Evolutionary conservation across 2,797 vertebrate genomes (phyloP).

Genomic region (Mionectes olivaceus): DNA sequence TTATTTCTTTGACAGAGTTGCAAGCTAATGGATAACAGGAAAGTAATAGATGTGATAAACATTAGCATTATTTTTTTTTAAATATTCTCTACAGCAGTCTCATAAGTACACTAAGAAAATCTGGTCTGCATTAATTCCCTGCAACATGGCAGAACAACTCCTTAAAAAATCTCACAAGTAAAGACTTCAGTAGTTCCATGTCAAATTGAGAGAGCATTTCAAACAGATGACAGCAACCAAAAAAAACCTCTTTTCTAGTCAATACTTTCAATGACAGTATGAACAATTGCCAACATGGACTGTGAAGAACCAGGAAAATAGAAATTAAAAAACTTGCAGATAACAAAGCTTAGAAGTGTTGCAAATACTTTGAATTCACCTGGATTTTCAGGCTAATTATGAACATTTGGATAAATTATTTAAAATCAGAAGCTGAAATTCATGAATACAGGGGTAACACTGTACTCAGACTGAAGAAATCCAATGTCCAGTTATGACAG

Average conservation of each 20-base stretch:
- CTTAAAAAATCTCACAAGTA: neutral
- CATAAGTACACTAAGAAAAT: neutral
- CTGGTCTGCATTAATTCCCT: constrained; percentile 40
- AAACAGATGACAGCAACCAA: neutral
- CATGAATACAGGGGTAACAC: neutral
- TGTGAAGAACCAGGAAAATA: neutral
- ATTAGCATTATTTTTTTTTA: neutral
- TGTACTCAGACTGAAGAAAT: neutral
- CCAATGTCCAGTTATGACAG: neutral
- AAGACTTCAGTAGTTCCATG: neutral
- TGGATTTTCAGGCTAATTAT: neutral
- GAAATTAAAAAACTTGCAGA: neutral
- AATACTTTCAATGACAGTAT: neutral
- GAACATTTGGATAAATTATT: neutral
- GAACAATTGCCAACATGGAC: neutral
- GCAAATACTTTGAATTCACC: neutral
- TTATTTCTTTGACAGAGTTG: constrained; percentile 59
- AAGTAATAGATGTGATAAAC: constrained; percentile 40
- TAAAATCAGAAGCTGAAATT: neutral
- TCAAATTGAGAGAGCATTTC: neutral
- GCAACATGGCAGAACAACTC: neutral
- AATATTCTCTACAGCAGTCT: neutral
- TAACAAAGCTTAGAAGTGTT: neutral
- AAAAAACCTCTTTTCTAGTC: neutral
- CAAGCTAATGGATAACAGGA: constrained; percentile 52